These are phyloP conservation scores for Idris sp. DNA, from an alignment of 1,140 invertebrate genomes.

Conservation along the genomic window DNA sequence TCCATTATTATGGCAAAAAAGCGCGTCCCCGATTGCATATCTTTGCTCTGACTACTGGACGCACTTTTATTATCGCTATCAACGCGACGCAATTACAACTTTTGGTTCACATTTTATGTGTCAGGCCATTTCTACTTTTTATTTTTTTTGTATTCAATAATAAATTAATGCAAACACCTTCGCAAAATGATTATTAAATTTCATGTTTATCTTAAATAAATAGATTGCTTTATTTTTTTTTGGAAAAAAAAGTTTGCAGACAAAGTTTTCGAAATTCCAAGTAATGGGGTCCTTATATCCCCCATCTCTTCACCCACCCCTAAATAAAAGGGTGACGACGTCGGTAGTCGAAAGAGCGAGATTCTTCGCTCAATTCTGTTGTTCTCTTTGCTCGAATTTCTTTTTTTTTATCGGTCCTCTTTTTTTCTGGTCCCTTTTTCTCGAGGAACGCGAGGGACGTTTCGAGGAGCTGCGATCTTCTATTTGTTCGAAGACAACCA, in stretches of 20 bases:
- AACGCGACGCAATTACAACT: conserved; percentile 37
- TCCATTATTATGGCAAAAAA: conserved; percentile 56
- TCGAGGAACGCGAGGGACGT: conserved; percentile 60
- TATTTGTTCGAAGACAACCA: conserved; percentile 69
- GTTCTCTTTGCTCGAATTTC: conserved; percentile 59
- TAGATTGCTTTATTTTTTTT: too few species aligned
- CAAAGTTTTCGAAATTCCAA: too few species aligned
- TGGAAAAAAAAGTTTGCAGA: too few species aligned
- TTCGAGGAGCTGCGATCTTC: conserved; percentile 64
- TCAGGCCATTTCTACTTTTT: neutral
- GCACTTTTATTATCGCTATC: conserved; percentile 29
- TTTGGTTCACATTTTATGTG: conserved; percentile 45
- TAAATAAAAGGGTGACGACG: conserved; percentile 48
- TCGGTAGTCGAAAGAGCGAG: conserved; percentile 46
- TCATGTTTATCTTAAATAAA: too few species aligned
- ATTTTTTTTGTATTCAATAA: neutral
- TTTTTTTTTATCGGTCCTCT: conserved; percentile 32
- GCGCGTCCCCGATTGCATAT: conserved; percentile 31
- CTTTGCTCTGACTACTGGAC: conserved; percentile 29
- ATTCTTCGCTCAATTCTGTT: conserved; percentile 19
- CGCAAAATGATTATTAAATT: too few species aligned
- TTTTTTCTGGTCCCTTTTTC: conserved; percentile 43
- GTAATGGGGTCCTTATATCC: too few species aligned
- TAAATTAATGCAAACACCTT: neutral
- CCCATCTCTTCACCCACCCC: conserved; percentile 9